phyloP scores from a whole-genome alignment of 2,888 invertebrate genomes.

The Himalopsyche anomala region DNA sequence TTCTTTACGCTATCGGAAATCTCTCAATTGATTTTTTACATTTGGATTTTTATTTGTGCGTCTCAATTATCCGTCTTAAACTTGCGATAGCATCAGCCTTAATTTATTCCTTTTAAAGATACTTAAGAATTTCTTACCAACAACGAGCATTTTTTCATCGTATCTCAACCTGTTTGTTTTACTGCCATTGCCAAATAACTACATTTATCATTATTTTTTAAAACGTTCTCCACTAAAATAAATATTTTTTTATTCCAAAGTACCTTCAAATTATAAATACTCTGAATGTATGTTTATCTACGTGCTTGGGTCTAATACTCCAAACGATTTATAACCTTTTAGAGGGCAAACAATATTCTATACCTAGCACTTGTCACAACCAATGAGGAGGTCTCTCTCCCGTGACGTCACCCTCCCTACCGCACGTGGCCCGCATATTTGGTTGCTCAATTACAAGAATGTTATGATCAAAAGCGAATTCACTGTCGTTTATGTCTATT shows the following conservation, averaged over 20 bases:
- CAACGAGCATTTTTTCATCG: slow-evolving; percentile 9
- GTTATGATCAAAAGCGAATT: neutral
- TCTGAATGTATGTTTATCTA: too few relatives aligned
- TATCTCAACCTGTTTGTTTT: neutral
- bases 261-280: too few relatives aligned
- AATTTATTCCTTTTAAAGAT: slow-evolving; percentile 7
- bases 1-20: slow-evolving; percentile 6
- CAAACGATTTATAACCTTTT: slow-evolving; percentile 8
- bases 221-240: neutral
- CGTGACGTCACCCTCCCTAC: slow-evolving; percentile 51
- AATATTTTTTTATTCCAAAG: too few relatives aligned
- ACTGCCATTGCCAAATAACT: neutral
- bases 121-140: neutral
- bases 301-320: slow-evolving; percentile 3
- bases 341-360: slow-evolving; percentile 20
- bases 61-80: slow-evolving; percentile 20
- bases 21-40: slow-evolving; percentile 30
- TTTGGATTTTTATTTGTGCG: slow-evolving; percentile 46
- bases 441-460: slow-evolving; percentile 15
- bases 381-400: slow-evolving; percentile 46
- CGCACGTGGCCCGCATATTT: slow-evolving; percentile 57
- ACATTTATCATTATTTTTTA: too few relatives aligned
- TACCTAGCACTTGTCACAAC: slow-evolving; percentile 46
- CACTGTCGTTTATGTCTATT: slow-evolving; percentile 22
- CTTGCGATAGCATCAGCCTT: slow-evolving; percentile 7